Percentiles rank a stretch among this genome's conserved stretches.
phyloP scores from a whole-genome alignment of 1,140 invertebrate genomes.

The Bactericera cockerelli region DNA sequence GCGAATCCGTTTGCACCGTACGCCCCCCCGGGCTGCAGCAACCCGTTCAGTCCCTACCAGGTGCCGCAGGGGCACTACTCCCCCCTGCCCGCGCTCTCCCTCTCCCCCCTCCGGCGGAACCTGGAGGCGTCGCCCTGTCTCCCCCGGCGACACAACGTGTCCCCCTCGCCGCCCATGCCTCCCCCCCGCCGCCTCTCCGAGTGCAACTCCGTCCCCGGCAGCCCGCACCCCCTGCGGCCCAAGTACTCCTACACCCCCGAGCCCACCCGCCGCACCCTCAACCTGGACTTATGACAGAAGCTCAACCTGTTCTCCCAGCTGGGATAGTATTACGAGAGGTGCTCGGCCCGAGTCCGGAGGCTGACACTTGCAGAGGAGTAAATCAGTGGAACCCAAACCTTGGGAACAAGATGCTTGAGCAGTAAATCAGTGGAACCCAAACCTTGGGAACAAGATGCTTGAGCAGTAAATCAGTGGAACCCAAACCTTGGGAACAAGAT shows the following conservation, averaged over 20 bases:
- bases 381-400: too few species aligned
- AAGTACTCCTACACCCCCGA: constrained; percentile 52
- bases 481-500: too few species aligned
- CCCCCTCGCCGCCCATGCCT: constrained; percentile 47
- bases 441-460: too few species aligned
- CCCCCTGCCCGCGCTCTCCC: constrained; percentile 37
- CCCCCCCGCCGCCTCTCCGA: constrained; percentile 41
- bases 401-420: too few species aligned
- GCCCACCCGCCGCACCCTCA: constrained; percentile 26
- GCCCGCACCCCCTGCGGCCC: constrained; percentile 44
- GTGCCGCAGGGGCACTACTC: constrained; percentile 39
- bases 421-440: too few species aligned
- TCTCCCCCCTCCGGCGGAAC: constrained; percentile 16
- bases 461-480: too few species aligned
- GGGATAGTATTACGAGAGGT: background rate
- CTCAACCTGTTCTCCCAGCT: background rate
- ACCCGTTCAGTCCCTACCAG: constrained; percentile 15
- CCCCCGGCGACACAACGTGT: constrained; percentile 36
- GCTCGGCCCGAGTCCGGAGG: background rate
- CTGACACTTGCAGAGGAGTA: too few species aligned
- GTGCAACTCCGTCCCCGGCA: constrained; percentile 48
- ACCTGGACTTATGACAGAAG: background rate
- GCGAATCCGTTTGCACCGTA: background rate
- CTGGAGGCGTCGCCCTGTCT: constrained; percentile 4
- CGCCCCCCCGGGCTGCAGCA: too few species aligned